Conservation (phyloP, 2,888 invertebrate species). For the Lasioglossum figueresi region DNA sequence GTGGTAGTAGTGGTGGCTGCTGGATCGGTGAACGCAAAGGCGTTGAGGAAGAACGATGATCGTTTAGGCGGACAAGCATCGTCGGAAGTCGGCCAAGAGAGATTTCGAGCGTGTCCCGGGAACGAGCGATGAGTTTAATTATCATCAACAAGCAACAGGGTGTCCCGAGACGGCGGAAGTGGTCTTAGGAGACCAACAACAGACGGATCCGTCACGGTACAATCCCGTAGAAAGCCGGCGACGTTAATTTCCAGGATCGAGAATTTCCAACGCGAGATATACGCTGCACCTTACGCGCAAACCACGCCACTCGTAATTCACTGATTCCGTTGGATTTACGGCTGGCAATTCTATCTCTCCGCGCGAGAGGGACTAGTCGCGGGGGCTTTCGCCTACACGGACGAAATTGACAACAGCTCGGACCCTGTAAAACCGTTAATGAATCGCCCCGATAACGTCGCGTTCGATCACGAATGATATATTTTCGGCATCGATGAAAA, state of each 20-base stretch:
- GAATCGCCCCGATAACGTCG: neutral
- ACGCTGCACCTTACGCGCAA: constrained; percentile 47
- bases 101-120: neutral
- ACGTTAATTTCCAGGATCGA: constrained; percentile 67
- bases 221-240: constrained; percentile 61
- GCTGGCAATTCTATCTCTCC: constrained; percentile 30
- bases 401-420: constrained; percentile 31
- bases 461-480: neutral
- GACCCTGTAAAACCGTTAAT: constrained; percentile 21
- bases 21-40: no score
- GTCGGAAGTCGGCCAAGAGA: neutral
- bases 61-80: neutral
- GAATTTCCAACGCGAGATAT: constrained; percentile 38
- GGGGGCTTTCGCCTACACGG: neutral
- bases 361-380: neutral
- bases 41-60: neutral
- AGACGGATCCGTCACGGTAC: constrained; percentile 53
- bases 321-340: constrained; percentile 56
- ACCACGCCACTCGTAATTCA: constrained; percentile 51
- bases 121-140: constrained; percentile 55
- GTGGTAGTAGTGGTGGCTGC: no score
- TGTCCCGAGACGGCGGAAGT: constrained; percentile 38
- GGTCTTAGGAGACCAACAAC: constrained; percentile 54
- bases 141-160: constrained; percentile 50
- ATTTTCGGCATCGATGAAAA: neutral